These are phyloP conservation scores for Cirrhinus mrigala DNA, from an alignment of 2,797 vertebrate species.

Conservation along the genomic window DNA sequence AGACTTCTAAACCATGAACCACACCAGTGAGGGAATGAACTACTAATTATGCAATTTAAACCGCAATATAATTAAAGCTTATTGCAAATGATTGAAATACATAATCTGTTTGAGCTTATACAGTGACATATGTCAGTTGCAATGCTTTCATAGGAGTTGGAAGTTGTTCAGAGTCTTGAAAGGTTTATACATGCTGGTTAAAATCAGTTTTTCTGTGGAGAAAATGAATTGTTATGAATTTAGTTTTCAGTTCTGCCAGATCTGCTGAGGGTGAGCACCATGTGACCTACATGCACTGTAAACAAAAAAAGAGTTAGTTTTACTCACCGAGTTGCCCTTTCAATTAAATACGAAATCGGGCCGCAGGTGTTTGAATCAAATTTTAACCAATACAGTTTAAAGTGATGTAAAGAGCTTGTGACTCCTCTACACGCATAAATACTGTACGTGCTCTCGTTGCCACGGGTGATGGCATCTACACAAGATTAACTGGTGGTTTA, in stretches of 20 bases:
- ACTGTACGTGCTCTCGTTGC: not conserved
- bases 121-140: not conserved
- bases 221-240: not conserved
- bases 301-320: not conserved
- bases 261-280: not conserved
- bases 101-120: not conserved
- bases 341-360: not conserved
- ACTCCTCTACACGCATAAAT: not conserved
- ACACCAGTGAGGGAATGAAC: not conserved
- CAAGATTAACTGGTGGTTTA: conserved; percentile 36
- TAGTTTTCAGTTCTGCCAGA: conserved; percentile 1
- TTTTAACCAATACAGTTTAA: conserved; percentile 19
- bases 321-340: not conserved
- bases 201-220: not conserved
- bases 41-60: not conserved
- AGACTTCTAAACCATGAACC: not conserved
- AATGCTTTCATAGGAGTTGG: not conserved
- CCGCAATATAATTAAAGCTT: not conserved
- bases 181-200: not conserved
- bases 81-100: conserved; percentile 3
- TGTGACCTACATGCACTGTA: not conserved
- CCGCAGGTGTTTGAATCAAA: not conserved
- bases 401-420: conserved; percentile 6
- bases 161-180: not conserved
- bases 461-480: conserved; percentile 22